Conservation (phyloP, 2,113 vertebrate genomes). For the Ascaphus truei region DNA sequence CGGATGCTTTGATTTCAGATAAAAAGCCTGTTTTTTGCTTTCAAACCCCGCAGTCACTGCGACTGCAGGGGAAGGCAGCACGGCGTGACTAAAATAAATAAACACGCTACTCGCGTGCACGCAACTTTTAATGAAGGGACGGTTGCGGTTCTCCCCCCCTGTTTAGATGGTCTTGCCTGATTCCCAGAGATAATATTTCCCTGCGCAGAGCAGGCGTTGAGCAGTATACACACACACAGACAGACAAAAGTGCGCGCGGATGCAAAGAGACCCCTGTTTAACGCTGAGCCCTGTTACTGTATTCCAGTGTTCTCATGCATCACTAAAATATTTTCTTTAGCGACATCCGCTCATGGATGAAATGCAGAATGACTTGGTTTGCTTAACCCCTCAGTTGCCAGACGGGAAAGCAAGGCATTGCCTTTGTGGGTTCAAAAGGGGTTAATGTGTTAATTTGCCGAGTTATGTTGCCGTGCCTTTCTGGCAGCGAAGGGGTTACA, state of each 20-base stretch:
- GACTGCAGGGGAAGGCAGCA: neutral
- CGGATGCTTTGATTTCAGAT: neutral
- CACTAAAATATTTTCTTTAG: neutral
- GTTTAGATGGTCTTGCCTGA: neutral
- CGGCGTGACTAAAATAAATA: too few relatives aligned
- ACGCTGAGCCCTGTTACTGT: neutral
- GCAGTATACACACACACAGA: too few relatives aligned
- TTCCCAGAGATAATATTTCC: constrained; percentile 13
- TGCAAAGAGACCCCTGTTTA: neutral
- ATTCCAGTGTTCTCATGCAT: neutral
- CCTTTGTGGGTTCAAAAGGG: neutral
- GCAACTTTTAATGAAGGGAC: neutral
- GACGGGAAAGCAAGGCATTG: neutral
- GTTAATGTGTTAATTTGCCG: constrained; percentile 19
- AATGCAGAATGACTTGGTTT: neutral
- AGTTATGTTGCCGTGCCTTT: too few relatives aligned
- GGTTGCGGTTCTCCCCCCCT: neutral
- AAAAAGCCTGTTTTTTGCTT: neutral
- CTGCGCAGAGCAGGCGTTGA: neutral
- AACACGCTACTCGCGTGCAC: neutral
- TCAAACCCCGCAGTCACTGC: neutral
- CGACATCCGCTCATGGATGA: neutral
- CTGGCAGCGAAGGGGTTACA: too few relatives aligned
- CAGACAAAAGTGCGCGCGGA: too few relatives aligned
- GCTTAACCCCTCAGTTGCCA: too few relatives aligned